Percentiles rank a stretch among this genome's conserved stretches.
Conservation (phyloP, 2,113 vertebrate genomes). For the Xiphias gladius region DNA sequence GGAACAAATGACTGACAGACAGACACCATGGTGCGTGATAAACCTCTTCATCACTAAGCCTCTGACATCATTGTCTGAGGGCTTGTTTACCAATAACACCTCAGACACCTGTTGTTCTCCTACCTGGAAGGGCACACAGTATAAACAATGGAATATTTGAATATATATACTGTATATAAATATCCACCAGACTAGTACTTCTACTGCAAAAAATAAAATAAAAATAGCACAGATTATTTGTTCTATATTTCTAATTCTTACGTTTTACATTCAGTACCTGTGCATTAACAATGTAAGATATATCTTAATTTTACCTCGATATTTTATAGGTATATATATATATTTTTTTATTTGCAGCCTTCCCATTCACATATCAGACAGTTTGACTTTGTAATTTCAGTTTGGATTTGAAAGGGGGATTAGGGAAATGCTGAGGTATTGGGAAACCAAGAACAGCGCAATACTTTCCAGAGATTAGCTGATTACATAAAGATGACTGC, state of each 20-base stretch:
- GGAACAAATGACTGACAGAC: slow-evolving; percentile 34
- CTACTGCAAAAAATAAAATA: too few species aligned
- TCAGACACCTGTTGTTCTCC: slow-evolving; percentile 14
- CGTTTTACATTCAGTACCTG: not conserved
- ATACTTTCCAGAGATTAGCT: slow-evolving; percentile 74
- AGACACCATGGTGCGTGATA: slow-evolving; percentile 44
- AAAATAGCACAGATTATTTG: too few species aligned
- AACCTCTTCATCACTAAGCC: slow-evolving; percentile 77
- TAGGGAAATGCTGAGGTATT: slow-evolving; percentile 73
- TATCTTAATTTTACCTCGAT: not conserved
- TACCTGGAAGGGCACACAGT: not conserved
- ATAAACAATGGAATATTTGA: not conserved
- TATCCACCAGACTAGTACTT: not conserved
- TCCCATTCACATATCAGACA: not conserved
- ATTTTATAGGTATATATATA: too few species aligned
- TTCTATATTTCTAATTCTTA: not conserved
- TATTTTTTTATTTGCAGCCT: not conserved
- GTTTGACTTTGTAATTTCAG: slow-evolving; percentile 18
- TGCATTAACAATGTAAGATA: not conserved
- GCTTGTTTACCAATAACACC: slow-evolving; percentile 62
- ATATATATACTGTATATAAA: not conserved
- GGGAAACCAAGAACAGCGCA: slow-evolving; percentile 50
- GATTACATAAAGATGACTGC: slow-evolving; percentile 56
- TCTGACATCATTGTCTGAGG: slow-evolving; percentile 66
- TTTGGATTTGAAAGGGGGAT: slow-evolving; percentile 54